Evolutionary conservation across 2,113 vertebrate genomes (phyloP).

Genomic region (Cynopterus brachyotis): DNA sequence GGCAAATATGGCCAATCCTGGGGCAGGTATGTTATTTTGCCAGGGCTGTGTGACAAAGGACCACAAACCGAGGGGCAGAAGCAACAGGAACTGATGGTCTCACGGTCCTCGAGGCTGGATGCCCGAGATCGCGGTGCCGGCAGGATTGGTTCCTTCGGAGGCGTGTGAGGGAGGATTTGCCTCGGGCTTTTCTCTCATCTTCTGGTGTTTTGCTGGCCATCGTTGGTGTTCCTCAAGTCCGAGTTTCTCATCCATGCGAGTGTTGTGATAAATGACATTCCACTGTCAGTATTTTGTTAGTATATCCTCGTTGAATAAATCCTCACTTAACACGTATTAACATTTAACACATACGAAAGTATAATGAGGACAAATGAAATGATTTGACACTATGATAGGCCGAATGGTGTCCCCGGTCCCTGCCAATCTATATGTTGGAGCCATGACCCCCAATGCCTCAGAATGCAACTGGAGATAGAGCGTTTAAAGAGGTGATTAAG

Average conservation of each 20-base stretch:
- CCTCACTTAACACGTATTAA: not conserved
- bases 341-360: not conserved
- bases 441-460: not conserved
- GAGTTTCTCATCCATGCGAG: not conserved
- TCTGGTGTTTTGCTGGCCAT: not conserved
- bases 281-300: not conserved
- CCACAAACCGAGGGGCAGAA: not conserved
- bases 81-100: not conserved
- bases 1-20: not conserved
- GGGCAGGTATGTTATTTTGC: rapidly evolving
- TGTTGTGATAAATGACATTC: not conserved
- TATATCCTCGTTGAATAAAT: not conserved
- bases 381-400: too few species aligned
- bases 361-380: not conserved
- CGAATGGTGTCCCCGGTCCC: not conserved
- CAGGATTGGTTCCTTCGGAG: not conserved
- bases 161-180: not conserved
- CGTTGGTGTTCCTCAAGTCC: not conserved
- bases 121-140: not conserved
- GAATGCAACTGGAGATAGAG: not conserved
- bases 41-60: not conserved
- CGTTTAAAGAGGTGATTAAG: not conserved
- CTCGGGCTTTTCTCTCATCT: too few species aligned
- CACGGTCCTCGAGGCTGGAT: not conserved
- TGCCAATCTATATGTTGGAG: not conserved